Conservation (phyloP, 1,140 invertebrate genomes). For the Teleopsis dalmanni region DNA sequence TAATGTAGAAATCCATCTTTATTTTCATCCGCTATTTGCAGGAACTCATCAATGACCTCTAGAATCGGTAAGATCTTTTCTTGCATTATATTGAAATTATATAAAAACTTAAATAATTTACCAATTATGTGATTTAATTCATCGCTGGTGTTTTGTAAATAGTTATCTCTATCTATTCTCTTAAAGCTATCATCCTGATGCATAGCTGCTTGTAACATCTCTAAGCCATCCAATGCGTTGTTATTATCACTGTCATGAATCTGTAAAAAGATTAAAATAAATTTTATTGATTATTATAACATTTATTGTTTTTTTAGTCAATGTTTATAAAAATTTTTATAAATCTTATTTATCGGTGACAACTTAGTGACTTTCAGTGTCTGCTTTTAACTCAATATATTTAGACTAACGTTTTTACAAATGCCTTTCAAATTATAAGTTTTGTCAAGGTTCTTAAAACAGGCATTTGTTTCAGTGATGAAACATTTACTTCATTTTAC, state of each 20-base stretch:
- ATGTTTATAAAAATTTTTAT: no score
- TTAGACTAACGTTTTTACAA: no score
- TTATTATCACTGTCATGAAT: conserved; percentile 59
- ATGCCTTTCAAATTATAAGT: no score
- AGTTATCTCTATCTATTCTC: conserved; percentile 27
- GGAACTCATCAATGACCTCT: conserved; percentile 70
- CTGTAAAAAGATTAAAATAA: conserved; percentile 43
- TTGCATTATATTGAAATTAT: background rate
- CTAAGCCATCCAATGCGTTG: conserved; percentile 66
- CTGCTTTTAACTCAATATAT: no score
- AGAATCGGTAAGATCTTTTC: conserved; percentile 19
- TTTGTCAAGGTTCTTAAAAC: no score
- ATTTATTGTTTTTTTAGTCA: no score
- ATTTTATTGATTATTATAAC: background rate
- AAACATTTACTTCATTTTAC: no score
- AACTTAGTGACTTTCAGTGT: no score
- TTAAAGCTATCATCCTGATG: conserved; percentile 45
- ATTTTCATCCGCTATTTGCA: conserved; percentile 67
- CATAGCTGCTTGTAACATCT: conserved; percentile 59
- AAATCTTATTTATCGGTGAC: no score
- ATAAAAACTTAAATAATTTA: conserved; percentile 11
- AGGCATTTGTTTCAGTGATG: no score
- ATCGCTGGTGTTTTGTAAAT: conserved; percentile 32
- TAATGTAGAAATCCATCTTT: conserved; percentile 73
- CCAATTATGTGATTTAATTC: conserved; percentile 40